phyloP scores from a whole-genome alignment of 2,888 invertebrate genomes.

The Odontomyia ornata region DNA sequence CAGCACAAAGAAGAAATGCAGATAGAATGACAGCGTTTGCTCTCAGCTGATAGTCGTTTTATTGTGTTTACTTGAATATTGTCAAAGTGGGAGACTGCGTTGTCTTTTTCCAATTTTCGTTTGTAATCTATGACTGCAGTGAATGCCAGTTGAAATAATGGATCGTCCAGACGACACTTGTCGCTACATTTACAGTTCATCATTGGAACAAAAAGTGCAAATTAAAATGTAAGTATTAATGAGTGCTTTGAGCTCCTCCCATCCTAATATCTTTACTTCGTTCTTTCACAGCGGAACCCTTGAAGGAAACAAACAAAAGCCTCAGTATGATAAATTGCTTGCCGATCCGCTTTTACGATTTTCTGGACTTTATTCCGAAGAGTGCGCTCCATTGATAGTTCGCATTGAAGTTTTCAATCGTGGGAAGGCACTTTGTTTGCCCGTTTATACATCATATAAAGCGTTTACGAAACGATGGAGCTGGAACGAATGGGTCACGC shows the following conservation, averaged over 20 bases:
- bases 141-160: slow-evolving; percentile 63
- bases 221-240: slow-evolving; percentile 84
- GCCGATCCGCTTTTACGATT: slow-evolving; percentile 89
- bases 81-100: not conserved
- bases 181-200: slow-evolving; percentile 89
- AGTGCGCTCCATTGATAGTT: slow-evolving; percentile 88
- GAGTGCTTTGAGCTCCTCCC: too few species aligned
- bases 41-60: slow-evolving; percentile 18
- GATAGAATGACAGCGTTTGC: too few species aligned
- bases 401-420: slow-evolving; percentile 86
- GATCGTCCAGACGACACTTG: slow-evolving; percentile 82
- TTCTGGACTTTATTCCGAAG: slow-evolving; percentile 86
- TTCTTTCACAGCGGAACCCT: slow-evolving; percentile 79
- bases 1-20: too few species aligned
- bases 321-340: slow-evolving; percentile 86
- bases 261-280: too few species aligned
- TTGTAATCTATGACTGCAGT: not conserved
- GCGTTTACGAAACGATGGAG: slow-evolving; percentile 93
- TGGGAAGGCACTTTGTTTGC: slow-evolving; percentile 82
- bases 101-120: not conserved
- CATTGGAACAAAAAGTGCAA: slow-evolving; percentile 85
- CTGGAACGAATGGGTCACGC: slow-evolving; percentile 97
- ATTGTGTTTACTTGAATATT: not conserved
- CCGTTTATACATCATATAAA: slow-evolving; percentile 90
- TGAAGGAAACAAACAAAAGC: slow-evolving; percentile 88